Conservation (phyloP, 2,113 vertebrate species). For the Diglossa brunneiventris region DNA sequence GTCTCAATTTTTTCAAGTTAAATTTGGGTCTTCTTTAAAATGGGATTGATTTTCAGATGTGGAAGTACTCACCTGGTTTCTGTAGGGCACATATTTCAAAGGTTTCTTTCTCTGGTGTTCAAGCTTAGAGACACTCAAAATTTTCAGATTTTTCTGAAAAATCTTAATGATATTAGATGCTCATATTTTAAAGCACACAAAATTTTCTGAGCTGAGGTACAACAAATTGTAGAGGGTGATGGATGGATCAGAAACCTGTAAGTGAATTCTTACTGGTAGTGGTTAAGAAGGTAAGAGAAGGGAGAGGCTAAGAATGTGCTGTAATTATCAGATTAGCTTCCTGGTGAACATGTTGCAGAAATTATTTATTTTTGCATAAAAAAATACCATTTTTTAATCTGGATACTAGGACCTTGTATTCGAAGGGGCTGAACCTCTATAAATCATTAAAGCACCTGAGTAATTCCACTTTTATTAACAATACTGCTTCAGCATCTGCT, state of each 20-base stretch:
- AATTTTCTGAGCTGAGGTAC: background rate
- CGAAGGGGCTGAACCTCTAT: background rate
- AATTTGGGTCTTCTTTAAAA: background rate
- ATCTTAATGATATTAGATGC: background rate
- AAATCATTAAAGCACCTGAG: background rate
- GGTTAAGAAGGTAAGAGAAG: background rate
- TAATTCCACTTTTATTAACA: background rate
- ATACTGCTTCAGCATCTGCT: background rate
- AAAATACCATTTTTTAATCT: background rate
- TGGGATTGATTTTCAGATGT: background rate
- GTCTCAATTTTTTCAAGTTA: background rate
- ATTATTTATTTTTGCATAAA: background rate
- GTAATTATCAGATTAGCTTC: background rate
- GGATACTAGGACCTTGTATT: background rate
- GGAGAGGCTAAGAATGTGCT: background rate
- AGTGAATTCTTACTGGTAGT: background rate
- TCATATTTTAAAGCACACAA: background rate
- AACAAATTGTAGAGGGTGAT: background rate
- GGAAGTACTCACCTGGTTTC: background rate
- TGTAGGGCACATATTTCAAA: background rate
- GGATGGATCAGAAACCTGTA: background rate
- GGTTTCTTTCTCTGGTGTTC: background rate
- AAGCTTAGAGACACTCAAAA: background rate
- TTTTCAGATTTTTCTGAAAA: background rate
- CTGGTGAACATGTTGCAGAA: background rate